These are phyloP conservation scores for Hyposoter dolosus DNA, from an alignment of 2,888 invertebrate species.

Conservation along the genomic window DNA sequence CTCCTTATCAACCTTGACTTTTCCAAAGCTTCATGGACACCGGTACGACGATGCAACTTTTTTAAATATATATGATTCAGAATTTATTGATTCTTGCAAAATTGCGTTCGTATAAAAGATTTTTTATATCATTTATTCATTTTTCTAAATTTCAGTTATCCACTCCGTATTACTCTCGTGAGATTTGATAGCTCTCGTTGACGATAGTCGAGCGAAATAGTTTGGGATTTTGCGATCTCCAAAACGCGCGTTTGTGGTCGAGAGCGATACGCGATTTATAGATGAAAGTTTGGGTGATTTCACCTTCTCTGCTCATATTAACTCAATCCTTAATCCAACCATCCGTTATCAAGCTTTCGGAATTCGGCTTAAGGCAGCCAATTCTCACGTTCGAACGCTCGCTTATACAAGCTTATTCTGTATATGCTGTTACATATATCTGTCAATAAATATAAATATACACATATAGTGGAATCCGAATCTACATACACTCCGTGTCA, in stretches of 20 bases:
- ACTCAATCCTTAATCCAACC: constrained; percentile 59
- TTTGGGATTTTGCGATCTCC: constrained; percentile 20
- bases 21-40: background rate
- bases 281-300: constrained; percentile 24
- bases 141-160: background rate
- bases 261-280: constrained; percentile 20
- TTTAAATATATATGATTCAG: too few species aligned
- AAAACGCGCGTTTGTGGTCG: constrained; percentile 26
- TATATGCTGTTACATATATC: constrained; percentile 11
- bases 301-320: constrained; percentile 25
- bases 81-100: too few species aligned
- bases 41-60: background rate
- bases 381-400: constrained; percentile 52
- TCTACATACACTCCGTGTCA: constrained; percentile 38
- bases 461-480: constrained; percentile 22
- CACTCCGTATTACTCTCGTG: background rate
- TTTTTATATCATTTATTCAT: background rate
- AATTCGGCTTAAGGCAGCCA: constrained; percentile 61
- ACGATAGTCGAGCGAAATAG: constrained; percentile 4
- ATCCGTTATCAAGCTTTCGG: constrained; percentile 64
- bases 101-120: background rate
- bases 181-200: constrained; percentile 7
- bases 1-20: background rate
- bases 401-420: constrained; percentile 38
- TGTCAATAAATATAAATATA: constrained; percentile 35